Evolutionary conservation across 2,888 invertebrate genomes (phyloP), one percentile per base, ranked within the genome.

Genomic region (Apotomis capreana): DNA sequence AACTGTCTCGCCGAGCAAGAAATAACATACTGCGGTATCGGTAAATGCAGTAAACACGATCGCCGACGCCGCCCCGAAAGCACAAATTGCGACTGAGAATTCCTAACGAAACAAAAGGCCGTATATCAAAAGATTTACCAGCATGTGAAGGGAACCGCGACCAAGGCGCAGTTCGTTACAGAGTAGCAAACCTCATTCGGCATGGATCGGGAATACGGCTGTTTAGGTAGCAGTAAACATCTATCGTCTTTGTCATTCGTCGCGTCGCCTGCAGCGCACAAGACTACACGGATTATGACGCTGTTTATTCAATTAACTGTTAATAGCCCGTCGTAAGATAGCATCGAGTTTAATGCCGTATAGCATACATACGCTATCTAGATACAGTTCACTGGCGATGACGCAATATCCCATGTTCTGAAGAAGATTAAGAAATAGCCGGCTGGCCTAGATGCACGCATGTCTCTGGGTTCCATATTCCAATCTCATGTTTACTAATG

Each of bases 1-100:
- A 89, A 91, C 89, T 89, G 88, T 87, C 86, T 86, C 79, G 77
- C 76, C 77, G 74, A 73, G 78, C 78, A 77, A 82, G 84, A 81
- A 86, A 83, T 81, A 85, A 83, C 81, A 81, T 78, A 76, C 75
- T 76, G 72, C 72, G 78, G 78, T 79, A 81, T 82, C 78, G 75
- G 81, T 81, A 78, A 81, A 79, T 75, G 77, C 78, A 79, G 79
- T 77, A 78, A 82, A 81, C 79, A 78, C 76, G 78, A 68, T 68
- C 68, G 68, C 72, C 63, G 68, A 15, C 68, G 59, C 68, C 72
- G 72, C 68, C 68, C 58, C 61, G 62, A 68, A 54, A 68, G 63
- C 68, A 70, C 63, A 64, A 64, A 58, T 71, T 68, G 68, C 58
- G 63, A 63, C 68, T 40, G 2, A 40, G 68, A 72, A 72, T 68